Evolutionary conservation across 2,113 vertebrate genomes (phyloP), one percentile per base, ranked within the genome.

Genomic region (Oenanthe oenanthe): DNA sequence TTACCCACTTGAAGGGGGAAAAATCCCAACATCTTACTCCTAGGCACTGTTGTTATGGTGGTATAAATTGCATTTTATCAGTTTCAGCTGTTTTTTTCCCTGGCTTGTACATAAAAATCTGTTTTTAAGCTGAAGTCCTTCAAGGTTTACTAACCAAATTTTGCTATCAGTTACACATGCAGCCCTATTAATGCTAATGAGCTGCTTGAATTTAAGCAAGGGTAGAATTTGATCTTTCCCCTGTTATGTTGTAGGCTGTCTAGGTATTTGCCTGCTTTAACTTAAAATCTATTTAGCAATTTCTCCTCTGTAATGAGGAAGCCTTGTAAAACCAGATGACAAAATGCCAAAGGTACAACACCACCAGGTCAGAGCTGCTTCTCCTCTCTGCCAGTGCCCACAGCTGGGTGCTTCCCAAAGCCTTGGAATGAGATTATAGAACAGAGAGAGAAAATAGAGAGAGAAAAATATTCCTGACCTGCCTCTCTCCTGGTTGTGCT

Each of bases 11-110:
- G 90, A 97, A 96, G 89, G 56, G 53, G 72, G 6, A 61, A 91
- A 32, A 67, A 61, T 6, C 26, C 76, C 88, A 80, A 34, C 43
- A 51, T 93, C 72, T 94, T 70, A 92, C 71, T 94, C 73, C 71
- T 88, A 74, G 88, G 82, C 90, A 77, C 88, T 85, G 67, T 40
- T 22, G 45, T 93, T 96, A 85, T 45, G 82, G 79, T 60, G 92
- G 92, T 74, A 96, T 96, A 94, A 93, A 96, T 95, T 88, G 70
- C 36, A 90, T 95, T 97, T 96, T 94, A 96, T 96, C 93, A 83
- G 78, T 96, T 96, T 97, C 95, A 97, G 92, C 85, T 97, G 95
- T 0, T 65, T 58, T 2, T 92, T 93, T 45, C 54, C 73, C 67
- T 74, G 88, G 93, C 75, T 34, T 68, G 38, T 77, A 67, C 34